Base-by-base conservation (phyloP, 2,113 vertebrate species). In the Psophia crepitans region DNA sequence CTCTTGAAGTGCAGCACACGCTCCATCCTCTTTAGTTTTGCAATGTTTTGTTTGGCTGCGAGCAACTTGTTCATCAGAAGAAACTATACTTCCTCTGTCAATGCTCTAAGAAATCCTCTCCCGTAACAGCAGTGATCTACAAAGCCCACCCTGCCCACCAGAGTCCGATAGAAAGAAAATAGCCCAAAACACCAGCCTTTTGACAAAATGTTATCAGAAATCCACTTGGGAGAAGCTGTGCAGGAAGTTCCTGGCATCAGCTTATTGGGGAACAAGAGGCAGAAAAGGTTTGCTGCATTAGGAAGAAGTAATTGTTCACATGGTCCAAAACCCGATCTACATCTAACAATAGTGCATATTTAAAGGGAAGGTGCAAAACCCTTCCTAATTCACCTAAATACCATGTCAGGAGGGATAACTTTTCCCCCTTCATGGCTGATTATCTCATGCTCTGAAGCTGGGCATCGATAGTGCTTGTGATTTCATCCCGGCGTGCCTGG, bases 41-140 rank as follows among this genome's bases (percentile, higher is more conserved):
- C 69, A 95, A 69, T 95, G 89, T 85, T 96, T 89, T 94, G 12
- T 82, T 97, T 97, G 95, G 89, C 96, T 89, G 35, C 58, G 81
- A 79, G 53, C 44, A 79, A 84, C 51, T 69, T 76, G 28, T 87
- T 89, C 69, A 79, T 84, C 49, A 87, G 70, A 89, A 92, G 77
- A 93, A 92, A 89, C 26, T 41, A 53, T 71, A 69, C 6, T 20
- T 76, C 51, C 57, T 89, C 19, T 22, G 51, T 81, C 69, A 43
- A 32, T 81, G 69, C 54, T 71, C 35, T 75, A 78, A 71, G 89
- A 88, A 93, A 92, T 44, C 69, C 57, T 49, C 61, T 88, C 48
- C 43, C 51, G 17, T 35, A 80, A 84, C 10, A 78, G n/a, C 27
- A 78, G n/a, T 41, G 77, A 57, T 37, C 19, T 64, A 60, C 46